Base-by-base conservation (phyloP, 2,797 vertebrate genomes). In the Hybognathus amarus region DNA sequence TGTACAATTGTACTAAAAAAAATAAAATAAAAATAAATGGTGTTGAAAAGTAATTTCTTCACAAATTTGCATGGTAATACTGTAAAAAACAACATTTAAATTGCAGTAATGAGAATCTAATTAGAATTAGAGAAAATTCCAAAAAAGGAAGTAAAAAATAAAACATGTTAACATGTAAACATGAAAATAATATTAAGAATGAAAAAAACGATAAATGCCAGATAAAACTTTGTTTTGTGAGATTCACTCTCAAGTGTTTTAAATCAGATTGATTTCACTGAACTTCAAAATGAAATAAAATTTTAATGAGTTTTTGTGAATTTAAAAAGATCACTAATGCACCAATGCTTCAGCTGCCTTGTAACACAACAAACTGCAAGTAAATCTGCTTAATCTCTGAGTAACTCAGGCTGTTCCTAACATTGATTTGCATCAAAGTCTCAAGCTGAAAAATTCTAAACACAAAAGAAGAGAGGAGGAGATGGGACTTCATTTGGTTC, bases 371-470 rank as follows among this genome's bases (percentile, higher is more conserved):
- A 33, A 64, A 45, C 45, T 22, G 24, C 40, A 63, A 22, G 5
- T 27, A 30, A 61, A 42, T 42, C 64, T 69, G 18, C 50, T 40
- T 40, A 56, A 69, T 56, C 15, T 42, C 50, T 20, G 15, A 33
- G 42, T 17, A 64, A 66, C 30, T 50, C 6, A 27, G 80, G 22
- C 45, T 52, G 80, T 42, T 47, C 47, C 20, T 56, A 66, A 82
- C 59, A 77, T 68, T 83, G 73, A 77, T 68, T 56, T 68, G 17
- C 33, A 68, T 83, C 71, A 83, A 77, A 77, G 36, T 7, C 54
- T 64, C 54, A 27, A 56, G 27, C 8, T 47, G 45, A 42, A 56
- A 67, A 42, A 22, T 30, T 82, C 10, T 27, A 52, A 74, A 40
- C 30, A 83, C n/a, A 77, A 74, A 63, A n/a, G 36, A 68, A 59